Base-by-base conservation (phyloP, 2,113 vertebrate species). In the Coptodon rendalli region DNA sequence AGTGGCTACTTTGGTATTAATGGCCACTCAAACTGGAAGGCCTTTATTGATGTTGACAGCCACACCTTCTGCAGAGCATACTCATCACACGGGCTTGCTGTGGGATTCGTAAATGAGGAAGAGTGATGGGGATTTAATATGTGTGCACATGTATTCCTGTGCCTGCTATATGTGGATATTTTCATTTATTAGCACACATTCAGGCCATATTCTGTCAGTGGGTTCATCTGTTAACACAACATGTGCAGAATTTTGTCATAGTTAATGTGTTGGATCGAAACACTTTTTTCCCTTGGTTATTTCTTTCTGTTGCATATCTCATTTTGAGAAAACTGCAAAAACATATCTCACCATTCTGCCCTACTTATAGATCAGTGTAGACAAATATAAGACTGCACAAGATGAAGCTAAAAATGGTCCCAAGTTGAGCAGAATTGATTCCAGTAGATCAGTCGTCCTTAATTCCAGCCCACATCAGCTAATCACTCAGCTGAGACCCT, bases 21-120 rank as follows among this genome's bases (percentile, higher is more conserved):
- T 95, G 90, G 92, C 81, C 71, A 57, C 90, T 95, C 86, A 92
- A 76, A 71, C 85, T 89, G 91, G 85, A 91, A 68, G 87, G 80
- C 52, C 54, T 40, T 94, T 96, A 96, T 96, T 95, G 95, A 96
- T 96, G 94, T 89, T 94, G 96, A 96, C 96, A 96, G 93, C 86
- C 93, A 93, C 94, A 93, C 95, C 95, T 94, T 91, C 86, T 71
- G 83, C 85, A 86, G 40, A 59, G 85, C 71, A 59, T 19, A 27
- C 90, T 89, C 89, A 91, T 93, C 88, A 84, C 89, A 50, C 76
- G 2, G 86, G 86, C 84, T 87, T 36, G 76, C 61, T 66, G 90
- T 59, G 50, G n/a, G 40, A 85, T 92, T 92, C 87, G 92, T 92
- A 89, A 90, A 89, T 53, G 16, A 50, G 66, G 80, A 83, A 54